phyloP scores from a whole-genome alignment of 1,140 invertebrate species.

The Pseudomyrmex flavicornis region DNA sequence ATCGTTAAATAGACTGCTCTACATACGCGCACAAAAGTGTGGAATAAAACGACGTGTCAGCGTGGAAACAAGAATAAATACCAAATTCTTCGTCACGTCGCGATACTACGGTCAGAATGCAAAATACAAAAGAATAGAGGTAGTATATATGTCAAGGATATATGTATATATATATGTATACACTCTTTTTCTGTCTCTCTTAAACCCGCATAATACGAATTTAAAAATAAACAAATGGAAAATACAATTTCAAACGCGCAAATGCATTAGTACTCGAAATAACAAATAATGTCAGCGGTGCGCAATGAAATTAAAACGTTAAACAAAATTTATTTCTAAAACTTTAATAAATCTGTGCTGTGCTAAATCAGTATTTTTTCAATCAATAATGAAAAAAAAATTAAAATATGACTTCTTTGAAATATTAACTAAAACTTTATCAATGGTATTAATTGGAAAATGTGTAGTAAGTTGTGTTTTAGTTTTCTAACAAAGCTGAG shows the following conservation, averaged over 20 bases:
- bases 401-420: too few species aligned
- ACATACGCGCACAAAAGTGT: not conserved
- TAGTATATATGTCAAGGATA: conserved; percentile 14
- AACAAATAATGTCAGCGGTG: not conserved
- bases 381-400: too few species aligned
- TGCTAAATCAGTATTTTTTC: too few species aligned
- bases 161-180: too few species aligned
- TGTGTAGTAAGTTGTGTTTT: too few species aligned
- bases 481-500: too few species aligned
- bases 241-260: not conserved
- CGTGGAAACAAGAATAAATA: conserved; percentile 38
- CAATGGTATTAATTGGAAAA: too few species aligned
- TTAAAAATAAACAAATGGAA: not conserved
- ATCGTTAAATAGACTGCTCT: not conserved
- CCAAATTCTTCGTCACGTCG: not conserved
- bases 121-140: conserved; percentile 1
- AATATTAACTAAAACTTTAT: too few species aligned
- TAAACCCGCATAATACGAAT: not conserved
- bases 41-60: not conserved
- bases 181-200: not conserved
- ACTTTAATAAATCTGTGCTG: not conserved
- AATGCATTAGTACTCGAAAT: not conserved
- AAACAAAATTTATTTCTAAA: conserved; percentile 8
- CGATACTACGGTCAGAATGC: not conserved
- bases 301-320: not conserved